These are phyloP conservation scores for Epizoanthus stellaris DNA, from an alignment of 92 coral and sea anemone genomes.

Conservation along the genomic window DNA sequence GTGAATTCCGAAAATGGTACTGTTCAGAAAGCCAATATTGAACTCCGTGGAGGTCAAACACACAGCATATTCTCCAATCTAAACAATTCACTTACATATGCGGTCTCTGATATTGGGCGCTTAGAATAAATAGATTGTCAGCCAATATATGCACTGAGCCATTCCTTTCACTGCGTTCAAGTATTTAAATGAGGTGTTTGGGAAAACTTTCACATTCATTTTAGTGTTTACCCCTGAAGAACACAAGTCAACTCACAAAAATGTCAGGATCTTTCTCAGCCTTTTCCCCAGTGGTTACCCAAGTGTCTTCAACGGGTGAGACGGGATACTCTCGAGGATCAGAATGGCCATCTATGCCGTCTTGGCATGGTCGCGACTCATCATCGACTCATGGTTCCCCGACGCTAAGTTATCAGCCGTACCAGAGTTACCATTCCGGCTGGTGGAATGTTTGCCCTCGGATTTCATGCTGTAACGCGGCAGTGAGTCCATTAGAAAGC, in stretches of 20 bases:
- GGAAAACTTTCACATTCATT: slow-evolving; percentile 17
- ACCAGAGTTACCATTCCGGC: slow-evolving; percentile 13
- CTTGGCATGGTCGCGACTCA: slow-evolving; percentile 3
- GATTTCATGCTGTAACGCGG: slow-evolving; percentile 2
- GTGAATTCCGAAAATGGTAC: slow-evolving; percentile 14
- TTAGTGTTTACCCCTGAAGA: slow-evolving; percentile 28
- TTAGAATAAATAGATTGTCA: slow-evolving; percentile 30
- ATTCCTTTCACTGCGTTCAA: neutral
- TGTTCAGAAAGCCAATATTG: slow-evolving; percentile 14
- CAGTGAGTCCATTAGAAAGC: slow-evolving; percentile 4
- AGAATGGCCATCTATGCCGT: slow-evolving; percentile 11
- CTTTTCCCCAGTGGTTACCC: slow-evolving; percentile 24
- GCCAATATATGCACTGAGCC: no score
- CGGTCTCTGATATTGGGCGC: slow-evolving; percentile 32
- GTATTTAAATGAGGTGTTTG: slow-evolving; percentile 45
- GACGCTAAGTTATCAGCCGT: slow-evolving; percentile 16
- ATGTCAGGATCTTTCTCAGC: slow-evolving; percentile 28
- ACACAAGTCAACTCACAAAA: slow-evolving; percentile 1
- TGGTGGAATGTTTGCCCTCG: slow-evolving; percentile 29
- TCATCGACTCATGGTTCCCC: slow-evolving; percentile 17
- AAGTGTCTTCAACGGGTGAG: slow-evolving; percentile 4
- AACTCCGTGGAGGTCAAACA: slow-evolving; percentile 31
- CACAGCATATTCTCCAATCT: slow-evolving; percentile 20
- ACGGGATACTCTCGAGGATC: slow-evolving; percentile 5
- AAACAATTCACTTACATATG: slow-evolving; percentile 39